Conservation (phyloP, 2,888 invertebrate genomes). For the Crossocerus cetratus region DNA sequence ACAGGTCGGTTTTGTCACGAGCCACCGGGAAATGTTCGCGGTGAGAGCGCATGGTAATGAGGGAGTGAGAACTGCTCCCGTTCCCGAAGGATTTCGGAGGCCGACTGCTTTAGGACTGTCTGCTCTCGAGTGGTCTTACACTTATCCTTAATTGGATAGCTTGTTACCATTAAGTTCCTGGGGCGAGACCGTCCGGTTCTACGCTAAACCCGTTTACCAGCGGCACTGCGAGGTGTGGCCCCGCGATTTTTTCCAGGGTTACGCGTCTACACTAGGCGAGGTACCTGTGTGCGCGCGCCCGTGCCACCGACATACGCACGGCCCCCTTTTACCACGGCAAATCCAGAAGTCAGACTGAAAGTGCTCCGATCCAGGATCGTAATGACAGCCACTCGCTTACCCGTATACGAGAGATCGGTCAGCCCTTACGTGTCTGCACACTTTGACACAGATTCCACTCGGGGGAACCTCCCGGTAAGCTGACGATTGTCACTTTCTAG, state of each 20-base stretch:
- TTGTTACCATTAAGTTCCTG: slow-evolving; percentile 48
- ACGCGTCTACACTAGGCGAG: neutral
- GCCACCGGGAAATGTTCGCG: too few relatives aligned
- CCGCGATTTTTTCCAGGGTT: slow-evolving; percentile 45
- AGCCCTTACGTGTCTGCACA: too few relatives aligned
- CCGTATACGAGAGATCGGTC: neutral
- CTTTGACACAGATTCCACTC: too few relatives aligned
- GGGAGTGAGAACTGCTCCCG: neutral
- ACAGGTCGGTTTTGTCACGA: too few relatives aligned
- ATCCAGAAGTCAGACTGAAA: slow-evolving; percentile 40
- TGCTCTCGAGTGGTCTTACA: slow-evolving; percentile 15
- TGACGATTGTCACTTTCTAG: too few relatives aligned
- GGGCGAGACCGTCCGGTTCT: slow-evolving; percentile 24
- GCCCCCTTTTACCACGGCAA: slow-evolving; percentile 49
- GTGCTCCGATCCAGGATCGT: slow-evolving; percentile 29
- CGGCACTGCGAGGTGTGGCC: slow-evolving; percentile 53
- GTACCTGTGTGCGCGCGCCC: neutral
- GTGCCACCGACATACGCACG: slow-evolving; percentile 25
- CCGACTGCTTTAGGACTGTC: slow-evolving; percentile 16
- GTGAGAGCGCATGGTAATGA: too few relatives aligned
- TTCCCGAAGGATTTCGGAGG: slow-evolving; percentile 24
- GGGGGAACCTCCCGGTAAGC: too few relatives aligned
- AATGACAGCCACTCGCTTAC: slow-evolving; percentile 10
- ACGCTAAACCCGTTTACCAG: slow-evolving; percentile 31
- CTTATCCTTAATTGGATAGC: slow-evolving; percentile 64